phyloP scores from a whole-genome alignment of 2,797 vertebrate genomes.

The Aselliscus stoliczkanus region DNA sequence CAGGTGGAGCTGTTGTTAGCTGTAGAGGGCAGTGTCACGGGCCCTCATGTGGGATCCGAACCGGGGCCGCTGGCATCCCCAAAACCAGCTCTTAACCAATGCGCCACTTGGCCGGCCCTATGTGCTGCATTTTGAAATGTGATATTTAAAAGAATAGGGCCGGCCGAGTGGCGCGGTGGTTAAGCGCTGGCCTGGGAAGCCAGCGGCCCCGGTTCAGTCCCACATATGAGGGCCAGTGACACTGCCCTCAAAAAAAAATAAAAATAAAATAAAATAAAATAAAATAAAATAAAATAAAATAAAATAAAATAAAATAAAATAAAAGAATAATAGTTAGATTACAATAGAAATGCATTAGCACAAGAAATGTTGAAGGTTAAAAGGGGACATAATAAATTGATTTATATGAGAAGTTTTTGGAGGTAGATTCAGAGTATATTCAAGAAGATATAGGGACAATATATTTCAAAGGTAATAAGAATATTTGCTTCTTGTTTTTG shows the following conservation, averaged over 20 bases:
- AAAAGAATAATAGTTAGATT: constrained; percentile 18
- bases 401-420: constrained; percentile 27
- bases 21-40: too few species aligned
- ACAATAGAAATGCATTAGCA: constrained; percentile 33
- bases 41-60: too few species aligned
- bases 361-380: not conserved
- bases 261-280: constrained; percentile 35
- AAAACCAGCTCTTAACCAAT: too few species aligned
- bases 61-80: too few species aligned
- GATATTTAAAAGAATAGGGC: constrained; percentile 35
- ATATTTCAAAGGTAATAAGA: constrained; percentile 21
- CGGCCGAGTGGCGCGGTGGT: too few species aligned
- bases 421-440: constrained; percentile 1
- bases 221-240: too few species aligned
- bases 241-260: too few species aligned
- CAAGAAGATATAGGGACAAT: not conserved
- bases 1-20: too few species aligned
- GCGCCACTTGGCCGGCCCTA: too few species aligned
- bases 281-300: constrained; percentile 28
- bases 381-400: not conserved
- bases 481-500: constrained; percentile 29
- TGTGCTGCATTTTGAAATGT: not conserved
- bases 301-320: constrained; percentile 20
- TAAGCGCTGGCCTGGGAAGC: too few species aligned
- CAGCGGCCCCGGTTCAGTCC: too few species aligned